phyloP scores from a whole-genome alignment of 2,888 invertebrate species.

The Chalcosyrphus nemorum region DNA sequence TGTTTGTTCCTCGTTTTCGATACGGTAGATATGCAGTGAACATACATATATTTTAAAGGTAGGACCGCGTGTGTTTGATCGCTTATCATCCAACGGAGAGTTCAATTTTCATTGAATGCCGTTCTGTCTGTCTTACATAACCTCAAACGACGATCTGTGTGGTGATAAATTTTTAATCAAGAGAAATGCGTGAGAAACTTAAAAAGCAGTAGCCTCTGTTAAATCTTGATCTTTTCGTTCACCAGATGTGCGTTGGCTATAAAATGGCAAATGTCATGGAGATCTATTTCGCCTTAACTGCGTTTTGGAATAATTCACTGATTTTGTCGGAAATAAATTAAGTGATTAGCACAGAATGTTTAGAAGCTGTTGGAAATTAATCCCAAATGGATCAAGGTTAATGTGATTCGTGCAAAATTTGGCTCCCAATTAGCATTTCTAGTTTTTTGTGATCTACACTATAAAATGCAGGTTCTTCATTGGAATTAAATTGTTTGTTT shows the following conservation, averaged over 20 bases:
- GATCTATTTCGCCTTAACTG: background rate
- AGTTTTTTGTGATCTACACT: background rate
- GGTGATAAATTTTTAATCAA: conserved; percentile 1
- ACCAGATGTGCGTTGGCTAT: background rate
- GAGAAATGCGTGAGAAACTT: conserved; percentile 22
- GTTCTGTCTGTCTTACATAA: conserved; percentile 28
- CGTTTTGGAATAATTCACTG: background rate
- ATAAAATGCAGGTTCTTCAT: too few relatives aligned
- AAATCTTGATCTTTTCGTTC: background rate
- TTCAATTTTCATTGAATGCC: too few relatives aligned
- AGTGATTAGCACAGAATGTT: background rate
- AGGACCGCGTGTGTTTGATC: background rate
- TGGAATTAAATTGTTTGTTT: too few relatives aligned
- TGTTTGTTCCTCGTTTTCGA: conserved; percentile 11
- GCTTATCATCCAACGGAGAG: background rate
- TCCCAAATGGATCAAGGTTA: background rate
- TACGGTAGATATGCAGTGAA: too few relatives aligned
- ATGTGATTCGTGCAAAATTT: background rate
- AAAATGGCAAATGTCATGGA: conserved; percentile 26
- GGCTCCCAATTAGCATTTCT: background rate
- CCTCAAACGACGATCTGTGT: background rate
- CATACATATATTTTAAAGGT: background rate
- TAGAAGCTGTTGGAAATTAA: background rate
- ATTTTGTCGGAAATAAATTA: background rate
- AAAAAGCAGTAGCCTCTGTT: background rate